Base-by-base conservation (phyloP, 2,888 invertebrate species). In the Dilophus febrilis region DNA sequence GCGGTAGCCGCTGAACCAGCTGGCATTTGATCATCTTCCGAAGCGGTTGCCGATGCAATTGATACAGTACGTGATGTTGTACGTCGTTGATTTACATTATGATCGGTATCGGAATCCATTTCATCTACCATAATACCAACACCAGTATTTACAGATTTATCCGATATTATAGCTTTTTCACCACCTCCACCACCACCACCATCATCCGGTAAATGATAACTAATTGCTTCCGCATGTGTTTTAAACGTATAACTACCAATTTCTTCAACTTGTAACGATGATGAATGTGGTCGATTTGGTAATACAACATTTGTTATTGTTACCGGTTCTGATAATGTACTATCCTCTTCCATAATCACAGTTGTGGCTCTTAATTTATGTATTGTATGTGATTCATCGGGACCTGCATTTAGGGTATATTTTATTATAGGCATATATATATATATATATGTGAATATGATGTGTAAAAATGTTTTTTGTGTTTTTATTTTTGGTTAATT, bases 361-460 rank as follows among this genome's bases (percentile, higher is more conserved):
- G 70, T 66, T 35, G 68, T 70, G 40, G 73, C 66, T 38, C 67
- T 71, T 68, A 72, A 70, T 68, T 71, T 73, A 66, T 73, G 72
- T 59, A 74, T 67, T 48, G 70, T 68, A 59, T 70, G 74, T 51
- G 70, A 68, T 67, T 74, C 74, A 48, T 73, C 73, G 49, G 74
- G 72, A 72, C 74, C 74, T 75, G 26, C 35, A n/a, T n/a, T n/a
- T n/a, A 41, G 19, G 31, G 22, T 22, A 22, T 22, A 22, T 22
- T 6, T n/a, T n/a, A n/a, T n/a, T n/a, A n/a, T n/a, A n/a, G n/a
- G n/a, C n/a, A n/a, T n/a, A n/a, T n/a, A n/a, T n/a, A 22, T 31
- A 16, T 33, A 7, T 4, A 14, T 33, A 3, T 14, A 33, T 33
- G 11, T 33, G n/a, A n/a, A n/a, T n/a, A n/a, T n/a, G n/a, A n/a